These are phyloP conservation scores for Tragelaphus imberbis DNA, from an alignment of 2,113 vertebrate species.

Conservation along the genomic window DNA sequence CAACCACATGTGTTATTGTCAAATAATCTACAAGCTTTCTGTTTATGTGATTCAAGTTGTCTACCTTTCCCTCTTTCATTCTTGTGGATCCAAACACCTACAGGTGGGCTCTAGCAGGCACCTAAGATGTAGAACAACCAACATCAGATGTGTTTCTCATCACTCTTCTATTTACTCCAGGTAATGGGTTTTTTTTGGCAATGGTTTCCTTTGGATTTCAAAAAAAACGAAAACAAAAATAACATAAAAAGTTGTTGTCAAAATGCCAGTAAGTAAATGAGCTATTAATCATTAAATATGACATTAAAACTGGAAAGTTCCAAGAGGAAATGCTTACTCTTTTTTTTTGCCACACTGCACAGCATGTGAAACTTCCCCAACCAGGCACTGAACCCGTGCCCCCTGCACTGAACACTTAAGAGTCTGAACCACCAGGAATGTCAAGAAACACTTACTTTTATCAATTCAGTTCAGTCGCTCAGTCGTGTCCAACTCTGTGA, in stretches of 20 bases:
- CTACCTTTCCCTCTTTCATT: not conserved
- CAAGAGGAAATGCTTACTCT: not conserved
- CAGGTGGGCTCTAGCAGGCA: not conserved
- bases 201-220: not conserved
- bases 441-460: not conserved
- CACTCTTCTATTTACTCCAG: too few relatives aligned
- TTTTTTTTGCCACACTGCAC: not conserved
- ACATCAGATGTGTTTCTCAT: not conserved
- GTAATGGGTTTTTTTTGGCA: rapidly evolving
- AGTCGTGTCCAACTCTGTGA: not conserved
- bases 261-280: not conserved
- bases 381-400: not conserved
- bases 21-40: not conserved
- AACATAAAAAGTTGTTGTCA: not conserved
- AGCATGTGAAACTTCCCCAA: not conserved
- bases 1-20: not conserved
- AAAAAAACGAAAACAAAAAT: not conserved
- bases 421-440: not conserved
- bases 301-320: not conserved
- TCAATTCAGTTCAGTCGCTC: not conserved
- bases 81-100: not conserved
- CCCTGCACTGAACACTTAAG: not conserved
- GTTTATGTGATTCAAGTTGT: not conserved
- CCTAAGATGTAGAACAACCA: not conserved
- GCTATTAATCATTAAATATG: not conserved